Conservation (phyloP, 2,888 invertebrate species). For the Hecatera dysodea region DNA sequence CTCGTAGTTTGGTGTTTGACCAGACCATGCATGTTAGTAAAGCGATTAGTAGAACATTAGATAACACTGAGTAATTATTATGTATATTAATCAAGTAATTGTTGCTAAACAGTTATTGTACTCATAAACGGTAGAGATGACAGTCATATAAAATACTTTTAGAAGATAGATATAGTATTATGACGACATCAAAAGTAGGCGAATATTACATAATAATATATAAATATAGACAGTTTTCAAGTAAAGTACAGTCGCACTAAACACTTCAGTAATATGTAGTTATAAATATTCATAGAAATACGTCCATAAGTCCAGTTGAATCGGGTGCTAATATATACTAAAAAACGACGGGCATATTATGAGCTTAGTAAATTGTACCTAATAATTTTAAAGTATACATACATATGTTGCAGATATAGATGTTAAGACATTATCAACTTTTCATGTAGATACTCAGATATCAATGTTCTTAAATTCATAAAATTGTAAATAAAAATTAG, state of each 20-base stretch:
- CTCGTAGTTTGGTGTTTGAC: conserved; percentile 69
- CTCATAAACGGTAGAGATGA: conserved; percentile 39
- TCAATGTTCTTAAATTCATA: not conserved
- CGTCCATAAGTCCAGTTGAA: conserved; percentile 65
- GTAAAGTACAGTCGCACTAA: conserved; percentile 46
- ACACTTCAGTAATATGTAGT: conserved; percentile 50
- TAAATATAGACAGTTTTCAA: conserved; percentile 47
- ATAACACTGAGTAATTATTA: conserved; percentile 52
- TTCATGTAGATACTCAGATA: not conserved
- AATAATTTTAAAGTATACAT: not conserved
- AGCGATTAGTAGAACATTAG: conserved; percentile 61
- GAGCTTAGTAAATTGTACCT: conserved; percentile 17
- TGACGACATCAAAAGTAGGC: conserved; percentile 34
- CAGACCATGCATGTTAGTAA: conserved; percentile 80
- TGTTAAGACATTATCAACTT: not conserved
- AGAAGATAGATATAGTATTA: conserved; percentile 50
- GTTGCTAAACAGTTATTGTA: conserved; percentile 35
- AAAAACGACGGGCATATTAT: conserved; percentile 45
- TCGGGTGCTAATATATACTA: conserved; percentile 52
- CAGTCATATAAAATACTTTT: conserved; percentile 41
- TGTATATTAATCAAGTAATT: conserved; percentile 43
- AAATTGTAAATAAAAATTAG: not conserved
- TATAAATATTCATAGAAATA: conserved; percentile 47
- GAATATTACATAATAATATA: conserved; percentile 54
- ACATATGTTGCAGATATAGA: not conserved